These are phyloP conservation scores for Agriopis leucophaearia DNA, from an alignment of 2,888 invertebrate species.

Conservation along the genomic window DNA sequence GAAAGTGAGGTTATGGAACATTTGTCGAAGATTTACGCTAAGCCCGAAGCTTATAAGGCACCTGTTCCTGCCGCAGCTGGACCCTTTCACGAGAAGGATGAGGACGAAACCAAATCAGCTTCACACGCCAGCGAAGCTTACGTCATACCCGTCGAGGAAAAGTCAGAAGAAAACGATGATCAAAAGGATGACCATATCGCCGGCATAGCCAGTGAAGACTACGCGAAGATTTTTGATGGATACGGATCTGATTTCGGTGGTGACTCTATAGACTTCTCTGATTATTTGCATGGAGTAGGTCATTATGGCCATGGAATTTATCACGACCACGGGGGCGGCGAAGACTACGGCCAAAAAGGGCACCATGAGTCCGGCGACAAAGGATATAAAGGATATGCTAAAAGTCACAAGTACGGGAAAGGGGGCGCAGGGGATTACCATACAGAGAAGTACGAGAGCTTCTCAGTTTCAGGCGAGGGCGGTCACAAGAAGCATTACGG, in stretches of 20 bases:
- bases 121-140: conserved; percentile 61
- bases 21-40: conserved; percentile 71
- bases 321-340: conserved; percentile 69
- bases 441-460: conserved; percentile 82
- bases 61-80: conserved; percentile 62
- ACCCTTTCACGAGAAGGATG: conserved; percentile 64
- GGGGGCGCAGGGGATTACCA: conserved; percentile 85
- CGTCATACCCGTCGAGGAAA: conserved; percentile 75
- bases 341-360: conserved; percentile 73
- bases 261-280: conserved; percentile 69
- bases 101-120: conserved; percentile 65
- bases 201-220: conserved; percentile 71
- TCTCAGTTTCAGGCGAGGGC: conserved; percentile 81
- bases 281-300: conserved; percentile 69
- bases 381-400: conserved; percentile 82
- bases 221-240: conserved; percentile 66
- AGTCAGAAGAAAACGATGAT: conserved; percentile 58
- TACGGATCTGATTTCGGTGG: conserved; percentile 65
- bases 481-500: conserved; percentile 83
- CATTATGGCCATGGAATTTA: conserved; percentile 65
- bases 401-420: conserved; percentile 81
- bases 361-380: conserved; percentile 82
- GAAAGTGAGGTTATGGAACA: conserved; percentile 79
- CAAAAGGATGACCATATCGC: conserved; percentile 55
- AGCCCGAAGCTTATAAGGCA: conserved; percentile 70